Evolutionary conservation across 2,888 invertebrate genomes (phyloP), one percentile per base, ranked within the genome.

Genomic region (Melanotus villosus): DNA sequence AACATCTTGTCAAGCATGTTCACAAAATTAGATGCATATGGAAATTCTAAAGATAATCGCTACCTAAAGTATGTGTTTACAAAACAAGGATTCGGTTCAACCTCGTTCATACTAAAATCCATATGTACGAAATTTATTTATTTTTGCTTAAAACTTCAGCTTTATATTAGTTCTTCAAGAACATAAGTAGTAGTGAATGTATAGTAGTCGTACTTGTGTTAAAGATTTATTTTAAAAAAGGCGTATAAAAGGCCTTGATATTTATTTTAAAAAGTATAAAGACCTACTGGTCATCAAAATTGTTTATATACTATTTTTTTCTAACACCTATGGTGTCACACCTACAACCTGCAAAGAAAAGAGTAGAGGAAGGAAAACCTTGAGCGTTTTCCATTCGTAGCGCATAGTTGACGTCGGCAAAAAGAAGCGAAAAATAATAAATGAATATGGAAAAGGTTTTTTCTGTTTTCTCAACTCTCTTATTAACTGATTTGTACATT

Each of bases 381-480:
- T 66, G 59, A 66, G 30, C n/a, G 12, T 36, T 52, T 26, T 38
- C 34, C 30, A 52, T n/a, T 45, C 38, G 26, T 19, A 50, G 10
- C 23, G 19, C n/a, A 47, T 9, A 26, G n/a, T n/a, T 52, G 21
- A 60, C 21, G 62, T 26, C 18, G 14, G 19, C 36, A 65, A 50
- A 65, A 50, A 57, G 23, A 19, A 45, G 41, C 52, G 45, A 59
- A 59, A 52, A 59, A 59, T 58, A 60, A 45, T 60, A 50, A 60
- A 67, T 67, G 50, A 67, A 67, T 68, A 64, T 45, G 58, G 59
- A 69, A 65, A 59, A 47, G 43, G 62, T 60, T 56, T 66, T 68
- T 62, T 60, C 69, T 65, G 23, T 34, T 14, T 19, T 32, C 19
- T 36, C 21, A 21, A 32, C 32, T 36, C n/a, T n/a, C 34, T 62